A percentile compares a stretch with the other conserved stretches of the same genome.
phyloP scores from a whole-genome alignment of 1,140 invertebrate species.

The Drosophila bifasciata region DNA sequence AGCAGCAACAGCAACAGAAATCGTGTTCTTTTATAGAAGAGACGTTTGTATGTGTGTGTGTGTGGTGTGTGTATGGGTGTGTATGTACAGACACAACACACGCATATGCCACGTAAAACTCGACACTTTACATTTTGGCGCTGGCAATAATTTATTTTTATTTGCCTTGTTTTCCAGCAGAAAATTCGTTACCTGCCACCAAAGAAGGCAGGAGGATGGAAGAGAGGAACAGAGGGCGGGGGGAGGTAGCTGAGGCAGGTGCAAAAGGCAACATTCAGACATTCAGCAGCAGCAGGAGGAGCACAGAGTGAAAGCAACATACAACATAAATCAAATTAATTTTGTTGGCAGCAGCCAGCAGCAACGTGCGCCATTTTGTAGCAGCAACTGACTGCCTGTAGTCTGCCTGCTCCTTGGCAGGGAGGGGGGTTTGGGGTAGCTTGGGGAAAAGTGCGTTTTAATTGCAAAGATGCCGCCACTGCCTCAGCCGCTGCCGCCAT shows the following conservation, averaged over 20 bases:
- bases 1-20: conserved; percentile 31
- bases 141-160: conserved; percentile 78
- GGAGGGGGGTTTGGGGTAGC: too few species aligned
- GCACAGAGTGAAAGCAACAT: too few species aligned
- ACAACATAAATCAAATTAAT: conserved; percentile 82
- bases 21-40: conserved; percentile 60
- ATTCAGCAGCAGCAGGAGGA: conserved; percentile 35
- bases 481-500: too few species aligned
- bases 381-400: conserved; percentile 12
- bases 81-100: conserved; percentile 7
- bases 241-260: conserved; percentile 23
- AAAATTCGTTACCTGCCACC: conserved; percentile 73
- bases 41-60: conserved; percentile 22
- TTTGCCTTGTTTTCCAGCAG: conserved; percentile 70
- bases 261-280: conserved; percentile 52
- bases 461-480: conserved; percentile 72
- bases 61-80: too few species aligned
- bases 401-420: not conserved
- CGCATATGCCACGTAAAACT: conserved; percentile 72
- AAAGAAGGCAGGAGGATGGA: conserved; percentile 22
- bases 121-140: conserved; percentile 79
- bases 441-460: conserved; percentile 77
- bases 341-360: conserved; percentile 58
- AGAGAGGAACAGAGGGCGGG: conserved; percentile 33
- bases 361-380: conserved; percentile 71